Evolutionary conservation across 2,888 invertebrate genomes (phyloP).

Genomic region (Sinotaia quadrata): DNA sequence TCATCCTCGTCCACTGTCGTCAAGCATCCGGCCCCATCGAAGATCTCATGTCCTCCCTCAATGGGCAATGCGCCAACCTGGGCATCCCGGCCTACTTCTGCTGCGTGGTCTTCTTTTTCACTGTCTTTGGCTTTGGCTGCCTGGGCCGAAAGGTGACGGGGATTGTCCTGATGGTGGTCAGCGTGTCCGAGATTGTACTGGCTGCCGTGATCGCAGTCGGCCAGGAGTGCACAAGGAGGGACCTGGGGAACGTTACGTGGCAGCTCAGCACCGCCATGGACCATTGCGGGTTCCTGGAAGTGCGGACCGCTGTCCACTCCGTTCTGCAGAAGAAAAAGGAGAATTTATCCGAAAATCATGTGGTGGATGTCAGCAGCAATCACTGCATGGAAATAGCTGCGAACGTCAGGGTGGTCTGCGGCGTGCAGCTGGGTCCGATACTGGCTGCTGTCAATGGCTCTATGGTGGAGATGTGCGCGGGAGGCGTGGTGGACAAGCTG

Average conservation of each 20-base stretch:
- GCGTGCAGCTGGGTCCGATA: not conserved
- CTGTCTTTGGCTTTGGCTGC: conserved; percentile 38
- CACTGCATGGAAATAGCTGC: not conserved
- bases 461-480: conserved; percentile 5
- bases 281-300: conserved; percentile 3
- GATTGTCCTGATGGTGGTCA: conserved; percentile 18
- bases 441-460: not conserved
- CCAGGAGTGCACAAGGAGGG: conserved; percentile 2
- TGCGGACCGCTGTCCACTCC: too few species aligned
- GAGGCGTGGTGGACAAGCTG: not conserved
- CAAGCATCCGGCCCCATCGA: conserved; percentile 18
- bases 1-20: conserved; percentile 32
- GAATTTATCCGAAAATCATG: too few species aligned
- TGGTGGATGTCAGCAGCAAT: not conserved
- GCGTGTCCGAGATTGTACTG: conserved; percentile 16
- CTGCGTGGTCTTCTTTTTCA: conserved; percentile 33
- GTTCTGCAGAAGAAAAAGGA: too few species aligned
- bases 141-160: conserved; percentile 36
- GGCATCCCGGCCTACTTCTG: conserved; percentile 37
- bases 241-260: not conserved
- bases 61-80: conserved; percentile 32
- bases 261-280: not conserved
- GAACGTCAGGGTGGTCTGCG: not conserved
- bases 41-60: conserved; percentile 5
- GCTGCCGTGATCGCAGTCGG: conserved; percentile 15